Evolutionary conservation across 1,140 invertebrate species (phyloP).

Genomic region (Caligus rogercresseyi): DNA sequence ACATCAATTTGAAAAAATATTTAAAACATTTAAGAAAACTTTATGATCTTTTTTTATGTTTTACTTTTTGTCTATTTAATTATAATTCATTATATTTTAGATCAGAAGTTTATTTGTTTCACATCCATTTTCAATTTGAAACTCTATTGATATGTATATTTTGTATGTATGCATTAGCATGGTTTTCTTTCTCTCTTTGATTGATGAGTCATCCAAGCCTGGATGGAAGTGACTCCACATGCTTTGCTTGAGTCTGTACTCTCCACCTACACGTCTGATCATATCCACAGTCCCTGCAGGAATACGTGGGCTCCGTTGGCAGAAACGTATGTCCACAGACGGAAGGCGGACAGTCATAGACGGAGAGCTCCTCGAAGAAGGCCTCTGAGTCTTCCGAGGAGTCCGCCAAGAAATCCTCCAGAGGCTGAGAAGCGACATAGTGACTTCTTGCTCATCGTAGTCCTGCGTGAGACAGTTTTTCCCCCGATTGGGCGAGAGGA

Average conservation of each 20-base stretch:
- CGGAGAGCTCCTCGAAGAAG: conserved; percentile 27
- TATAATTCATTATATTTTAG: no score
- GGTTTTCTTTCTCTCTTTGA: no score
- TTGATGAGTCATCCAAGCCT: no score
- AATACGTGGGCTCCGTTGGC: conserved; percentile 88
- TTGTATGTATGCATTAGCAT: no score
- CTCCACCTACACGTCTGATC: conserved; percentile 80
- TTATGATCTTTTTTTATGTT: no score
- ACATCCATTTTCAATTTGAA: no score
- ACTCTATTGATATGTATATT: no score
- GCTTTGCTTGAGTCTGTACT: neutral
- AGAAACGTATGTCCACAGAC: conserved; percentile 90
- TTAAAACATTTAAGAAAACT: no score
- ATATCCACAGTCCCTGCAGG: conserved; percentile 87
- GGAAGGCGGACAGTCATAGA: conserved; percentile 43
- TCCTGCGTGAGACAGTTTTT: conserved; percentile 3
- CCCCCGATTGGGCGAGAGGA: neutral
- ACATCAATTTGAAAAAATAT: no score
- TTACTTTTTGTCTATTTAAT: no score
- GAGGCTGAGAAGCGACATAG: neutral
- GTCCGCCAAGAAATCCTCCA: neutral
- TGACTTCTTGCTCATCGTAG: neutral
- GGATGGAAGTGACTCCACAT: no score
- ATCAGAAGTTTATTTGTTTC: no score
- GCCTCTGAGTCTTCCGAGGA: neutral